These are phyloP conservation scores for Parthenolecanium corni DNA, from an alignment of 2,888 invertebrate genomes.

Conservation along the genomic window DNA sequence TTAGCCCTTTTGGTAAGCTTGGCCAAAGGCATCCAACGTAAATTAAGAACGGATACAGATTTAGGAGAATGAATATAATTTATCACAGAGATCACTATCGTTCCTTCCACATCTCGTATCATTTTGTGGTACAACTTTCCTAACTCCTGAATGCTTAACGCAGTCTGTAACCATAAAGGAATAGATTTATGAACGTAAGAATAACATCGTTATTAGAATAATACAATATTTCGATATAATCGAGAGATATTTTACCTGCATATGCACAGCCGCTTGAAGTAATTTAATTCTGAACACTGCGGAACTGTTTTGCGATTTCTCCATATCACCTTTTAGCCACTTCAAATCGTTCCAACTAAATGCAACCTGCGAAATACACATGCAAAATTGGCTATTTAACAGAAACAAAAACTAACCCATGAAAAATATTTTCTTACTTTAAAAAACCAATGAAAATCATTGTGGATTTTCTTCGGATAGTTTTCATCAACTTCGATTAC, in stretches of 20 bases:
- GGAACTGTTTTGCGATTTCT: conserved; percentile 80
- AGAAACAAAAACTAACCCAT: neutral
- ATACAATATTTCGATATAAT: too few species aligned
- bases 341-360: conserved; percentile 97
- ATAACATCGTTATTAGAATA: neutral
- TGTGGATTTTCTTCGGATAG: conserved; percentile 79
- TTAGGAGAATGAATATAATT: conserved; percentile 71
- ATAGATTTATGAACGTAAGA: neutral
- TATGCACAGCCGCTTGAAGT: conserved; percentile 80
- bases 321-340: conserved; percentile 82
- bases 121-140: conserved; percentile 91
- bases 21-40: conserved; percentile 81
- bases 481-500: conserved; percentile 95
- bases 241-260: conserved; percentile 46
- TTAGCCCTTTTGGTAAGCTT: conserved; percentile 70
- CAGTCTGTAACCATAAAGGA: conserved; percentile 48
- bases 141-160: conserved; percentile 80
- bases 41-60: conserved; percentile 75
- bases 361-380: conserved; percentile 52
- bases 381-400: too few species aligned
- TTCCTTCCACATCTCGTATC: conserved; percentile 75
- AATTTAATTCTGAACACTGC: conserved; percentile 78
- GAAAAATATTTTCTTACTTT: conserved; percentile 49
- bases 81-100: conserved; percentile 78
- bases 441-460: conserved; percentile 96